These are phyloP conservation scores for Microplitis mediator DNA, from an alignment of 1,140 invertebrate species.

Conservation along the genomic window DNA sequence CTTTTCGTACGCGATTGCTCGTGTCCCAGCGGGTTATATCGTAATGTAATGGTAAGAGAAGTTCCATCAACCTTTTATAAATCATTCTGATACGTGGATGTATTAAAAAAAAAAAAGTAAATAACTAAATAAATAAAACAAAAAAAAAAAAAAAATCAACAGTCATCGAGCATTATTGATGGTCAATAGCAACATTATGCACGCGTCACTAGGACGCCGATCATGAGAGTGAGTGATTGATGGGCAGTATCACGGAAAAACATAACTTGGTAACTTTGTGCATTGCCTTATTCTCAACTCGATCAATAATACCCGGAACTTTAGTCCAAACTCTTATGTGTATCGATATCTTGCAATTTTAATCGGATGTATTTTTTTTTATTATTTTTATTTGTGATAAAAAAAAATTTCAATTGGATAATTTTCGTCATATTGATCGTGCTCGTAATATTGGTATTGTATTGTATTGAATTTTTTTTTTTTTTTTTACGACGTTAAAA, in stretches of 20 bases:
- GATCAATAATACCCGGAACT: slow-evolving; percentile 9
- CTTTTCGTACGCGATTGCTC: slow-evolving; percentile 17
- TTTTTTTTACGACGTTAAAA: too few relatives aligned
- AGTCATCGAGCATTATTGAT: slow-evolving; percentile 38
- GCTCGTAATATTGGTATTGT: too few relatives aligned
- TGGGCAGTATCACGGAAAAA: slow-evolving; percentile 27
- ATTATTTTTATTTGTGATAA: slow-evolving; percentile 26
- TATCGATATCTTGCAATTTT: neutral
- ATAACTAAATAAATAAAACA: too few relatives aligned
- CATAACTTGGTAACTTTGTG: slow-evolving; percentile 5
- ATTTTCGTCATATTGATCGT: too few relatives aligned
- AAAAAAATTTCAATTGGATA: neutral
- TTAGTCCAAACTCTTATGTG: neutral
- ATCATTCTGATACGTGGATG: slow-evolving; percentile 31
- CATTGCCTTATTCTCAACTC: slow-evolving; percentile 2
- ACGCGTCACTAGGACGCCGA: slow-evolving; percentile 37
- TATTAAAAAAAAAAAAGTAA: too few relatives aligned
- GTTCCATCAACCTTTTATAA: slow-evolving; percentile 22
- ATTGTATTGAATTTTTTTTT: too few relatives aligned
- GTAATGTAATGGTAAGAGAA: neutral
- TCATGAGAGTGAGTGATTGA: slow-evolving; percentile 41
- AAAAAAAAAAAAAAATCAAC: slow-evolving; percentile 8
- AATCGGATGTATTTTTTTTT: neutral
- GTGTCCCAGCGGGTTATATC: neutral
- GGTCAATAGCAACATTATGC: slow-evolving; percentile 43